A percentile compares a stretch with the other conserved stretches of the same genome.
phyloP scores from a whole-genome alignment of 2,113 vertebrate species.

The Catharus bicknelli region DNA sequence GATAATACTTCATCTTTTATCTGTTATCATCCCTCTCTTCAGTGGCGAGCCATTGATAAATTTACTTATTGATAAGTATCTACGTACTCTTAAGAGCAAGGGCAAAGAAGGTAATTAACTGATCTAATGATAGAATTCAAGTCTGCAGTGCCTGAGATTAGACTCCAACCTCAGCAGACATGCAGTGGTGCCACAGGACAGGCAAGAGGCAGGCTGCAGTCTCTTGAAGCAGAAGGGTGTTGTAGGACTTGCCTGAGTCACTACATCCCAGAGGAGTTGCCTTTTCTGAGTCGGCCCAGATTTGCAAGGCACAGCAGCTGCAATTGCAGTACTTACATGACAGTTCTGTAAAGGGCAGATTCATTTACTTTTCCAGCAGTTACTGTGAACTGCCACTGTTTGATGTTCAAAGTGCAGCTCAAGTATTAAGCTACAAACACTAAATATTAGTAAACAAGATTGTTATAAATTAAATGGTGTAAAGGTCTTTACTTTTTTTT shows the following conservation, averaged over 20 bases:
- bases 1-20: neutral
- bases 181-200: rapidly evolving
- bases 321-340: neutral
- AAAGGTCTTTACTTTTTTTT: neutral
- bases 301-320: neutral
- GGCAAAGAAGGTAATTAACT: neutral
- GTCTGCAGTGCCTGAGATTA: neutral
- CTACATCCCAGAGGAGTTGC: neutral
- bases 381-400: neutral
- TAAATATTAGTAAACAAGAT: conserved; percentile 4
- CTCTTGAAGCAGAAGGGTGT: neutral
- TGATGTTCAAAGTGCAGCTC: neutral
- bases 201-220: neutral
- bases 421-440: neutral
- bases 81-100: neutral
- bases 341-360: neutral
- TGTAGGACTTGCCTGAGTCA: neutral
- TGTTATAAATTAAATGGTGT: neutral
- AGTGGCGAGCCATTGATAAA: neutral
- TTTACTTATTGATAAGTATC: neutral
- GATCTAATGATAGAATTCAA: neutral
- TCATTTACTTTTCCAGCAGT: neutral
- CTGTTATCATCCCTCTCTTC: neutral
- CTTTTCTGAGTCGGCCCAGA: rapidly evolving
- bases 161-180: neutral